Evolutionary conservation across 1,140 invertebrate genomes (phyloP).

Genomic region (Drosophila ironensis): DNA sequence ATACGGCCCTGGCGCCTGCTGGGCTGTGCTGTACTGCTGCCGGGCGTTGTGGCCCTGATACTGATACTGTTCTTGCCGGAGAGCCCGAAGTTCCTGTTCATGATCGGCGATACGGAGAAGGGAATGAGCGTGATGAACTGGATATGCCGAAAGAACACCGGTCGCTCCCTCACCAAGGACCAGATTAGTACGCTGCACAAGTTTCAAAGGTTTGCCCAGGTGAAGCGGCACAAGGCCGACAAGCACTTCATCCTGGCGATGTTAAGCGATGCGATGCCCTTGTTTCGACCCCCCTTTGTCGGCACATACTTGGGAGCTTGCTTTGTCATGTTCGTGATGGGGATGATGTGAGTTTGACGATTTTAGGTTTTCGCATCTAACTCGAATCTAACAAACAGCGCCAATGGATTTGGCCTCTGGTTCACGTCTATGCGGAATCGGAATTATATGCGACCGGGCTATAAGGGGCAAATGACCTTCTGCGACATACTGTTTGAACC

Average conservation of each 20-base stretch:
- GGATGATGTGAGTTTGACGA: slow-evolving; percentile 50
- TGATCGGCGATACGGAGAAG: slow-evolving; percentile 36
- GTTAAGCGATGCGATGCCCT: slow-evolving; percentile 52
- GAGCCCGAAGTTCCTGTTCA: slow-evolving; percentile 58
- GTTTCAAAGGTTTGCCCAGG: slow-evolving; percentile 8
- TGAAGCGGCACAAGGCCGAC: not conserved
- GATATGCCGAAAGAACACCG: slow-evolving; percentile 48
- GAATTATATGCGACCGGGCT: slow-evolving; percentile 41
- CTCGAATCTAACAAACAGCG: slow-evolving; percentile 7
- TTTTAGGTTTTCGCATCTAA: too few relatives aligned
- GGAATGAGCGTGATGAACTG: slow-evolving; percentile 46
- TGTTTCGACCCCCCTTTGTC: slow-evolving; percentile 52
- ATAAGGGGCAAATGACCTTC: slow-evolving; percentile 29
- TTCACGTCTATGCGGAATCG: slow-evolving; percentile 57
- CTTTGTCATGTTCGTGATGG: slow-evolving; percentile 56
- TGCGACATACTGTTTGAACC: slow-evolving; percentile 42
- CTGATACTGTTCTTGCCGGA: slow-evolving; percentile 50
- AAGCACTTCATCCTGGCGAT: slow-evolving; percentile 29
- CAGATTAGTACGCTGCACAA: slow-evolving; percentile 25
- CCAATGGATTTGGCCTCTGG: slow-evolving; percentile 54
- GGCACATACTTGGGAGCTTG: slow-evolving; percentile 37
- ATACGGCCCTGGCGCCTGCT: slow-evolving; percentile 46
- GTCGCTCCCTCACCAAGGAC: slow-evolving; percentile 23
- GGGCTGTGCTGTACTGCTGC: slow-evolving; percentile 41
- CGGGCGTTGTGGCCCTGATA: slow-evolving; percentile 47